A percentile compares a stretch with the other conserved stretches of the same genome.
phyloP scores from a whole-genome alignment of 2,888 invertebrate species.

The Mactromeris polynyma region DNA sequence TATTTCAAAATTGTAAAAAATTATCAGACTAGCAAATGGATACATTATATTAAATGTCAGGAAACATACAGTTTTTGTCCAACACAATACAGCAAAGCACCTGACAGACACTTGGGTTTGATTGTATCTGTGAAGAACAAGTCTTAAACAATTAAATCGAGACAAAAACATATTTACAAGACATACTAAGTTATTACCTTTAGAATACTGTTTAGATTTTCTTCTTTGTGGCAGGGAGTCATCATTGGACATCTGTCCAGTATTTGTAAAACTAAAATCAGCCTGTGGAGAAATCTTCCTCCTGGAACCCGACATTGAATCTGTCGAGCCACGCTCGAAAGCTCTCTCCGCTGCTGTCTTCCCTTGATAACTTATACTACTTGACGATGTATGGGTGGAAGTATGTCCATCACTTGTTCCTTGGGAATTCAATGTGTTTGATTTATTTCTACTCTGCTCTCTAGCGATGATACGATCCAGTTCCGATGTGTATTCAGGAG shows the following conservation, averaged over 20 bases:
- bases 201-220: constrained; percentile 50
- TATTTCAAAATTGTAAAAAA: too few relatives aligned
- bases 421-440: constrained; percentile 58
- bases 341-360: constrained; percentile 64
- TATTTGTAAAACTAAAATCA: constrained; percentile 57
- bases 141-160: not conserved
- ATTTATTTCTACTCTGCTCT: constrained; percentile 60
- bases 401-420: constrained; percentile 62
- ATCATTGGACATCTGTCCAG: constrained; percentile 55
- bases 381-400: constrained; percentile 60
- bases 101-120: too few relatives aligned
- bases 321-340: constrained; percentile 63
- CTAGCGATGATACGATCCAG: constrained; percentile 63
- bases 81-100: too few relatives aligned
- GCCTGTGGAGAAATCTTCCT: constrained; percentile 59
- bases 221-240: constrained; percentile 46
- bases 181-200: constrained; percentile 47
- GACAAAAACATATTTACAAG: not conserved
- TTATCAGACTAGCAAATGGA: too few relatives aligned
- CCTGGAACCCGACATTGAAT: constrained; percentile 49
- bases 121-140: too few relatives aligned
- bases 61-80: too few relatives aligned
- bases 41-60: too few relatives aligned
- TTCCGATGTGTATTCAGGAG: constrained; percentile 60
- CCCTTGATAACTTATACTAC: constrained; percentile 61